Base-by-base conservation (phyloP, 1,140 invertebrate genomes). In the Leptopilina boulardi region DNA sequence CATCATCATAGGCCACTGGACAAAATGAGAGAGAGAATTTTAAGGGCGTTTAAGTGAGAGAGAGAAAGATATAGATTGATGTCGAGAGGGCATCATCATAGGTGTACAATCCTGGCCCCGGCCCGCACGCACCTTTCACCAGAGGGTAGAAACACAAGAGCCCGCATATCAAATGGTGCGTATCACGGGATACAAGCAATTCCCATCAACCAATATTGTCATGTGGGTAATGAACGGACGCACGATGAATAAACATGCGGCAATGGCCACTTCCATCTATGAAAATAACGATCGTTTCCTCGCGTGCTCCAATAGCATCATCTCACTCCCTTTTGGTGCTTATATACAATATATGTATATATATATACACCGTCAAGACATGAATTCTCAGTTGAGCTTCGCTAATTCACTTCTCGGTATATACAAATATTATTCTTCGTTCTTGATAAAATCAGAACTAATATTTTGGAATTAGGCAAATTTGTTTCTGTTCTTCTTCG, bases 141-240 rank as follows among this genome's bases (percentile, higher is more conserved):
- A 11, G 9, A 66, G 59, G 59, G 13, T 66, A 66, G 59, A 66
- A 80, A 77, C 78, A 77, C 78, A 78, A 83, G 77, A 83, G 83
- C 87, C 86, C 89, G 88, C 88, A 89, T 90, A 87, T 89, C 87
- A 89, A 89, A 89, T 89, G 87, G 87, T 85, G 88, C 88, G 85
- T 89, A 87, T 88, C 88, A 85, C 84, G 87, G 84, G 84, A 86
- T 89, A 89, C 88, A 87, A 88, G 87, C 87, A 88, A 90, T 89
- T 89, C 85, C 86, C 87, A 89, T 89, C 87, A 89, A 88, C 88
- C 87, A 90, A 90, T 90, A 90, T 90, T 90, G 88, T 90, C 89
- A 88, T 89, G 88, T 88, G 88, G 88, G 88, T 88, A 89, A 90
- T 89, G 89, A 90, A 89, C 85, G 86, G 77, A 80, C 84, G 85